Base-by-base conservation (phyloP, 2,888 invertebrate genomes). In the Cistogaster globosa region DNA sequence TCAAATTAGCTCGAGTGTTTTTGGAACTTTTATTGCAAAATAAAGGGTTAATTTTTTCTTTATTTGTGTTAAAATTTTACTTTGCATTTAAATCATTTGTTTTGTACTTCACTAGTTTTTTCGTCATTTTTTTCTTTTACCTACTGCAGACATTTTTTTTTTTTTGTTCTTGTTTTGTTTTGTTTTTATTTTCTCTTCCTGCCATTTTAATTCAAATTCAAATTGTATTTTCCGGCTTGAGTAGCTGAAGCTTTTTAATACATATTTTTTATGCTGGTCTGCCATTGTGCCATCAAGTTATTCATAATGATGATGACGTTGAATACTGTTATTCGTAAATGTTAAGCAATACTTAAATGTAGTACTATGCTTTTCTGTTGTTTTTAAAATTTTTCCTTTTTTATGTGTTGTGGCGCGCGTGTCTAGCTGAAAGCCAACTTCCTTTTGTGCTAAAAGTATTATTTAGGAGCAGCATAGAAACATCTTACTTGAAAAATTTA, bases 161-260 rank as follows among this genome's bases (percentile, higher is more conserved):
- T 81, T 75, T 82, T 78, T n/a, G n/a, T 82, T 82, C 69, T 81
- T 81, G n/a, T 82, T 75, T 78, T 78, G 74, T 82, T 85, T 85
- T 85, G 85, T 78, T 82, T 78, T 82, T 82, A 75, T 82, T 82
- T 85, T 75, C 81, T 78, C 78, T 85, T 85, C 85, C 85, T 85
- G 82, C 60, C 60, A 67, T 69, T 85, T 67, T 69, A 60, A 78
- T 84, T 74, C 63, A 85, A 82, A 85, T 82, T 82, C 85, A 85
- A 85, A 85, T 85, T 85, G 85, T 81, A 71, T 85, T 82, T 85
- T 85, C 85, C 85, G 85, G 85, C 82, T 85, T 78, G 82, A 85
- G 85, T 85, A 78, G 85, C 82, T 82, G 55, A 81, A 82, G 82
- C 36, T 63, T 68, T 77, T 14, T 36, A 14, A 1, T 48, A 36